Base-by-base conservation (phyloP, 1,140 invertebrate genomes). In the Trachymyrmex cornetzi region DNA sequence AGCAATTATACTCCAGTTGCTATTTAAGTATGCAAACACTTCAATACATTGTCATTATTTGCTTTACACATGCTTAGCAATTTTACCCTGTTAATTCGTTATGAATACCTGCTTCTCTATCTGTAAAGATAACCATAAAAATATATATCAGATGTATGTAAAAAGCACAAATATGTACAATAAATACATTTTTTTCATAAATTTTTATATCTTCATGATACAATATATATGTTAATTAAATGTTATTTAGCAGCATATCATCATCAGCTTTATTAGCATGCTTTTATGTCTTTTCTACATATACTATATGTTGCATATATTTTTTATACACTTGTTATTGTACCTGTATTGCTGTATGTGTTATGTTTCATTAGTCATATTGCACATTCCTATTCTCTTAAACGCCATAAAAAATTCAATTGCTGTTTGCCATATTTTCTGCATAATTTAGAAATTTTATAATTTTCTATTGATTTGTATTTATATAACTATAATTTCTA, bases 191-290 rank as follows among this genome's bases (percentile, higher is more conserved):
- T 66, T 66, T 66, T 66, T 79, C 19, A 30, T 64, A 16, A 79
- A 79, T 66, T 30, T 50, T 66, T 79, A 66, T 30, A 50, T 66
- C n/a, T 64, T 66, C n/a, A 55, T 38, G 5, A 57, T 55, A 50
- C n/a, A 24, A 66, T 80, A 61, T 59, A 63, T 61, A 30, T 24
- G 11, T 81, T 69, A 69, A 81, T 55, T 71, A 71, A 71, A 44
- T 87, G 9, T 48, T 66, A 67, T 74, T 34, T 67, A 27, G 75
- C 48, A 61, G 67, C 87, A 86, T 86, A 82, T 38, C 69, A 81
- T 63, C 44, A 53, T 38, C n/a, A 84, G 86, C 59, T 89, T 89
- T 44, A 77, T 16, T 38, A 75, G 75, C 82, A 80, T 81, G 87
- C 48, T 80, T 80, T 69, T 24, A 44, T 50, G 55, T 67, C 1